Conservation (phyloP, 2,113 vertebrate genomes). For the Scytalopus superciliaris region DNA sequence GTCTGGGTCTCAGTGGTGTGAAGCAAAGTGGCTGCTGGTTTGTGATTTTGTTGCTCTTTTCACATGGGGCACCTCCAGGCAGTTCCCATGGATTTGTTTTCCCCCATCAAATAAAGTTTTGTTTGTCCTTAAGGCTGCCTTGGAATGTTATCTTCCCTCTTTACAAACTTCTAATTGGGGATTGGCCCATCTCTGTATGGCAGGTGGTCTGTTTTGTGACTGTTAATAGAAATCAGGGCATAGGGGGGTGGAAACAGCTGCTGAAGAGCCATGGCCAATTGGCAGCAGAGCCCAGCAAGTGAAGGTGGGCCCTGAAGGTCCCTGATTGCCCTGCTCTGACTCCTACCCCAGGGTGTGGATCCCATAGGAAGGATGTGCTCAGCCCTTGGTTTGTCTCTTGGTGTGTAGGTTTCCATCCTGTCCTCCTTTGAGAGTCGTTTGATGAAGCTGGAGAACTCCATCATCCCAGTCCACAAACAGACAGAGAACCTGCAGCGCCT, state of each 20-base stretch:
- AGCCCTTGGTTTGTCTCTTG: not conserved
- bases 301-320: not conserved
- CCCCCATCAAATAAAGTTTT: not conserved
- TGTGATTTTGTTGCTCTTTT: not conserved
- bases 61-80: not conserved
- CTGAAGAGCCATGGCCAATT: not conserved
- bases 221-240: not conserved
- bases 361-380: not conserved
- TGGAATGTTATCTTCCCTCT: not conserved
- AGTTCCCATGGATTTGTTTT: not conserved
- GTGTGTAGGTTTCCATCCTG: slow-evolving; percentile 88
- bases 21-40: not conserved
- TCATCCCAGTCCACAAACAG: slow-evolving; percentile 97
- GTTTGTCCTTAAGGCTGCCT: not conserved
- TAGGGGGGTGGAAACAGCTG: not conserved
- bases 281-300: not conserved
- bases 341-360: not conserved
- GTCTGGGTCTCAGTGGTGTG: not conserved
- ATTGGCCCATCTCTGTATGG: not conserved
- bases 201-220: not conserved
- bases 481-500: slow-evolving; percentile 96
- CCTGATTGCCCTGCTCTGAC: not conserved
- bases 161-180: not conserved
- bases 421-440: slow-evolving; percentile 97
- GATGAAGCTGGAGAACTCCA: slow-evolving; percentile 97